phyloP scores from a whole-genome alignment of 1,140 invertebrate species.

The Myzus persicae region DNA sequence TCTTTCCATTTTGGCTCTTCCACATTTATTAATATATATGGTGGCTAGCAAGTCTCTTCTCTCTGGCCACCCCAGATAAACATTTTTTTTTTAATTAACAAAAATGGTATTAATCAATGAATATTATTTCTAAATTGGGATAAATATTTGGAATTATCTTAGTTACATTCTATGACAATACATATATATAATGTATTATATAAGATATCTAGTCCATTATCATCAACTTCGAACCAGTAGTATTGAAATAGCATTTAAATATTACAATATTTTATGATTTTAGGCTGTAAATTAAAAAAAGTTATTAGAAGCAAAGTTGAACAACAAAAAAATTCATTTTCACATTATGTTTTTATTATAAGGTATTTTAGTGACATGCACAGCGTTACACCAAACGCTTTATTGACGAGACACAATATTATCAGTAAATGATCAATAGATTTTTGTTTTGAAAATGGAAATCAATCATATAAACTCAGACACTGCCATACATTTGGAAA shows the following conservation, averaged over 20 bases:
- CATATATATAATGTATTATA: conserved; percentile 7
- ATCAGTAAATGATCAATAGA: neutral
- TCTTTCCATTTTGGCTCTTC: too few relatives aligned
- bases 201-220: neutral
- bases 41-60: too few relatives aligned
- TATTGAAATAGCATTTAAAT: neutral
- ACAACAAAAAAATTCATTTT: neutral
- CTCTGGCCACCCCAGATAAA: too few relatives aligned
- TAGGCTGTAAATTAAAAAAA: neutral
- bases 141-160: too few relatives aligned
- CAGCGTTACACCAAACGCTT: conserved; percentile 33
- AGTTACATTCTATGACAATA: neutral
- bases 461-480: neutral
- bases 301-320: neutral
- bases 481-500: neutral
- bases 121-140: too few relatives aligned
- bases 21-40: too few relatives aligned
- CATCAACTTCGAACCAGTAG: neutral
- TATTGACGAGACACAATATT: conserved; percentile 35
- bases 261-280: neutral
- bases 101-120: too few relatives aligned
- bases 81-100: too few relatives aligned
- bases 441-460: conserved; percentile 8
- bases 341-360: conserved; percentile 40
- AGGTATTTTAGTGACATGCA: conserved; percentile 50